These are phyloP conservation scores for Thaumetopoea pityocampa DNA, from an alignment of 1,140 invertebrate genomes.

Conservation along the genomic window DNA sequence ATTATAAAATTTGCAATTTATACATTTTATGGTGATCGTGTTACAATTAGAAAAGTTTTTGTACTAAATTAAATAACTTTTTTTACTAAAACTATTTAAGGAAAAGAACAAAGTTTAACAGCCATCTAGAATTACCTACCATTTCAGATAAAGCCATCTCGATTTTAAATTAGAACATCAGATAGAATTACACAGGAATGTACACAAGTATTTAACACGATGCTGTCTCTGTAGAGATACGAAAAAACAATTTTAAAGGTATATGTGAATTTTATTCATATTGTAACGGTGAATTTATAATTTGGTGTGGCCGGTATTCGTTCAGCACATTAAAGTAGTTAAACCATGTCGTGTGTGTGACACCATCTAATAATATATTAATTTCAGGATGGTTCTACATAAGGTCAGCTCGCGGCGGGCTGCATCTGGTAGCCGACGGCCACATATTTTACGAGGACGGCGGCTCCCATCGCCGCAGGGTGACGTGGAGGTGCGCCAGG, in stretches of 20 bases:
- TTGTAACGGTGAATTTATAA: constrained; percentile 14
- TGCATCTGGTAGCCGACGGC: constrained; percentile 66
- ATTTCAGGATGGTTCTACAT: constrained; percentile 74
- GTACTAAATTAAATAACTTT: neutral
- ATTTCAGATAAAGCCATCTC: constrained; percentile 40
- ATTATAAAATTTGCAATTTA: too few relatives aligned
- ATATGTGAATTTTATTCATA: too few relatives aligned
- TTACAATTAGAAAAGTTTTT: too few relatives aligned
- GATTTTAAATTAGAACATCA: constrained; percentile 29
- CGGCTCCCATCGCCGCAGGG: constrained; percentile 62
- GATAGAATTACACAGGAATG: constrained; percentile 14
- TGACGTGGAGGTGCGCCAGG: constrained; percentile 69
- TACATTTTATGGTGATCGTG: too few relatives aligned
- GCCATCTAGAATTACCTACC: constrained; percentile 45
- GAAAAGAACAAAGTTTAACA: constrained; percentile 3
- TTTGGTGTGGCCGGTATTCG: too few relatives aligned
- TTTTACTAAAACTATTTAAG: neutral
- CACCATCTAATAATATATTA: constrained; percentile 25
- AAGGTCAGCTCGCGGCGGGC: constrained; percentile 62
- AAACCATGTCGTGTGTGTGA: neutral
- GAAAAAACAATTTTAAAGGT: too few relatives aligned
- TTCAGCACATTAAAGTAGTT: neutral
- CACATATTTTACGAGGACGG: constrained; percentile 74
- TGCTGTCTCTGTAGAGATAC: too few relatives aligned
- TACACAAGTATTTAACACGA: neutral